A percentile compares a stretch with the other conserved stretches of the same genome.
These are phyloP conservation scores for Solenodon paradoxus DNA, from an alignment of 2,113 vertebrate species.

Conservation along the genomic window DNA sequence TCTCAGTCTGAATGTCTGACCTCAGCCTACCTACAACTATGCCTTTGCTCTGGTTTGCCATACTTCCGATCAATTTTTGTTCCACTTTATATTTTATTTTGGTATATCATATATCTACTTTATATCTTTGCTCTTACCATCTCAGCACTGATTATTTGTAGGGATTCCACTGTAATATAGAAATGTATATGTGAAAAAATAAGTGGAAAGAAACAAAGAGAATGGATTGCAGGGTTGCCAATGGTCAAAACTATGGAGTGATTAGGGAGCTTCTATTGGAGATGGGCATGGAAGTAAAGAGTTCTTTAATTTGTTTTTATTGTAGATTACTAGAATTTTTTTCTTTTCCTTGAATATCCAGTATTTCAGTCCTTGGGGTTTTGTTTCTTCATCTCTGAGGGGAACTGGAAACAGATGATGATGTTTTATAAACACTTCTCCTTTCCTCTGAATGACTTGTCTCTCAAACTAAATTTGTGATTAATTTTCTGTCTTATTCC, in stretches of 20 bases:
- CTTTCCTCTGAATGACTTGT: not conserved
- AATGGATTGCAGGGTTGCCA: not conserved
- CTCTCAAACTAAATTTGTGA: not conserved
- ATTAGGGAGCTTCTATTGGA: not conserved
- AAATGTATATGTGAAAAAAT: not conserved
- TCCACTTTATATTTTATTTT: not conserved
- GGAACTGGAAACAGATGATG: constrained; percentile 1
- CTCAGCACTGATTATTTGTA: not conserved
- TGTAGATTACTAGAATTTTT: not conserved
- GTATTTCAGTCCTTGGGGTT: not conserved
- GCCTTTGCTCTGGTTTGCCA: not conserved
- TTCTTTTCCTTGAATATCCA: not conserved
- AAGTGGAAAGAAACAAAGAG: not conserved
- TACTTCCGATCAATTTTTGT: not conserved
- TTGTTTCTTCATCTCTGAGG: constrained; percentile 3
- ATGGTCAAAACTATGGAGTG: not conserved
- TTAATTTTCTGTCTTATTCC: not conserved
- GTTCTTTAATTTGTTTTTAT: not conserved
- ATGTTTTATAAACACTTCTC: not conserved
- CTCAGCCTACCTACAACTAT: not conserved
- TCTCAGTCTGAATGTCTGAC: not conserved
- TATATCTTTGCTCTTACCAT: not conserved
- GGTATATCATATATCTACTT: not conserved
- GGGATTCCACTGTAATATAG: not conserved
- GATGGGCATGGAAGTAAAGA: not conserved